A percentile compares a stretch with the other conserved stretches of the same genome.
phyloP scores from a whole-genome alignment of 2,113 vertebrate species.

The Chloropsis hardwickii region DNA sequence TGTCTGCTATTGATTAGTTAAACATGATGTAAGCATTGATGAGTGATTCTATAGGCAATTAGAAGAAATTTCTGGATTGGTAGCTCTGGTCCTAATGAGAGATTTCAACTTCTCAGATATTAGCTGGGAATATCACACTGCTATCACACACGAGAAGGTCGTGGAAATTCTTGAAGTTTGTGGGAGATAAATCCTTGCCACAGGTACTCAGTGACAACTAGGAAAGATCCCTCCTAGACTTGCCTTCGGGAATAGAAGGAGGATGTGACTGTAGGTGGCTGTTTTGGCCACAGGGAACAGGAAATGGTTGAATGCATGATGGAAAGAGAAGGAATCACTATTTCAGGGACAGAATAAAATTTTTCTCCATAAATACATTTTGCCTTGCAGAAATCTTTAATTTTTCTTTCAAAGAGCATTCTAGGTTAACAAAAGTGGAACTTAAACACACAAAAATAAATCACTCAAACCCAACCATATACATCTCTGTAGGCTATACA shows the following conservation, averaged over 20 bases:
- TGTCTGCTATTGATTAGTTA: not conserved
- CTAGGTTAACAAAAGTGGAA: not conserved
- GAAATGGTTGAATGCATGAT: not conserved
- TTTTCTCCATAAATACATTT: not conserved
- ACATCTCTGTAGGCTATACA: not conserved
- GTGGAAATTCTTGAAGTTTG: not conserved
- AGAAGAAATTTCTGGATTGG: not conserved
- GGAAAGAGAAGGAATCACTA: not conserved
- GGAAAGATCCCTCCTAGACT: not conserved
- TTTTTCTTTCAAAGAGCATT: not conserved
- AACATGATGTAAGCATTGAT: not conserved
- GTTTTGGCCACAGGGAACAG: not conserved
- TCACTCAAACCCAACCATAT: not conserved
- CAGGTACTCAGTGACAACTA: not conserved
- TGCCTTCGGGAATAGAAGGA: not conserved
- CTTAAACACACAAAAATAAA: not conserved
- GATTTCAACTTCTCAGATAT: not conserved
- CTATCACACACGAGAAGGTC: not conserved
- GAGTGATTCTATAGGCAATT: not conserved
- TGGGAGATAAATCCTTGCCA: not conserved
- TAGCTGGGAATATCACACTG: not conserved
- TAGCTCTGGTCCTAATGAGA: not conserved
- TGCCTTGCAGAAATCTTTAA: not conserved
- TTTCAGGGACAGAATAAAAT: not conserved
- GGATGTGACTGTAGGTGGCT: not conserved